These are phyloP conservation scores for Eupeodes latifasciatus DNA, from an alignment of 2,888 invertebrate genomes.

Conservation along the genomic window DNA sequence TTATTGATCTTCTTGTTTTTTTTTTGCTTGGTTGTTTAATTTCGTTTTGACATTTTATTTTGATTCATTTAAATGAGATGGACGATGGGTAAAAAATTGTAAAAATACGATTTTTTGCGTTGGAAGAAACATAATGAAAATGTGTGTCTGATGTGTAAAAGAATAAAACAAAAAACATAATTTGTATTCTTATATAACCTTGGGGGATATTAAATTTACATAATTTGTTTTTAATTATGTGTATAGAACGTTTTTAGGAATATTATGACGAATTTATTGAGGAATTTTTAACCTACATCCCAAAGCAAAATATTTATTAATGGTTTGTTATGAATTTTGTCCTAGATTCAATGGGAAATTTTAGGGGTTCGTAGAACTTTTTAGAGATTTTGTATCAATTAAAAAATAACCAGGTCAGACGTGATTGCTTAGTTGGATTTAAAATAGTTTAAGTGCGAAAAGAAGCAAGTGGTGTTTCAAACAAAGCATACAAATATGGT, in stretches of 20 bases:
- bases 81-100: neutral
- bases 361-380: slow-evolving; percentile 15
- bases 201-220: slow-evolving; percentile 41
- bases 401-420: too few relatives aligned
- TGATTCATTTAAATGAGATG: slow-evolving; percentile 14
- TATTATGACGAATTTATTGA: neutral
- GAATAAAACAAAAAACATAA: neutral
- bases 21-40: neutral
- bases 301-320: neutral
- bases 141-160: neutral
- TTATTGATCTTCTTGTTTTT: slow-evolving; percentile 47
- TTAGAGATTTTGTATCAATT: neutral
- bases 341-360: neutral
- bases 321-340: slow-evolving; percentile 6
- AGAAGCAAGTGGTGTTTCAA: too few relatives aligned
- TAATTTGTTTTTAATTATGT: slow-evolving; percentile 58
- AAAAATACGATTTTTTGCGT: neutral
- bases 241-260: neutral
- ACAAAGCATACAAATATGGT: too few relatives aligned
- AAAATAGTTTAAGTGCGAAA: too few relatives aligned
- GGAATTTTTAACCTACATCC: slow-evolving; percentile 40
- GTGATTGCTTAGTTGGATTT: too few relatives aligned
- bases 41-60: slow-evolving; percentile 13
- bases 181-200: neutral
- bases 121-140: slow-evolving; percentile 12